A percentile compares a stretch with the other conserved stretches of the same genome.
phyloP scores from a whole-genome alignment of 2,888 invertebrate species.

The Acanthosepion pharaonis region DNA sequence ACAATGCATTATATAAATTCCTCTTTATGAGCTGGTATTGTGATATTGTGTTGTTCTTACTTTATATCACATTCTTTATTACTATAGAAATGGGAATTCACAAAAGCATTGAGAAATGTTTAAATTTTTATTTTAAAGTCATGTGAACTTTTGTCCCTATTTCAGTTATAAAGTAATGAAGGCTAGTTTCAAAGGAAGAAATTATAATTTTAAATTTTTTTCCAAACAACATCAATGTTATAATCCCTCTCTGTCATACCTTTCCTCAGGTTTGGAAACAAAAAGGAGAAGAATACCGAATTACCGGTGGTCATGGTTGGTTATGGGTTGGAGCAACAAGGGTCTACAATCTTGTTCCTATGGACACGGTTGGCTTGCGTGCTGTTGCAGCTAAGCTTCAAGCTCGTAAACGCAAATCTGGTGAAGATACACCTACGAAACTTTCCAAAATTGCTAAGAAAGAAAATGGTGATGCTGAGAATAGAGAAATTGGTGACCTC shows the following conservation, averaged over 20 bases:
- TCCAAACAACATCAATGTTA: not conserved
- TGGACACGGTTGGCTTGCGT: slow-evolving; percentile 79
- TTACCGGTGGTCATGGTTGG: slow-evolving; percentile 98
- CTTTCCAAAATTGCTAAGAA: slow-evolving; percentile 48
- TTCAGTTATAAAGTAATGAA: not conserved
- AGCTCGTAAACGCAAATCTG: slow-evolving; percentile 52
- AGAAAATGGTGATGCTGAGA: slow-evolving; percentile 48
- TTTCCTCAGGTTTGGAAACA: slow-evolving; percentile 84
- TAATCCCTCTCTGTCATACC: not conserved
- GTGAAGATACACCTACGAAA: not conserved
- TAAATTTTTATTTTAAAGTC: no score
- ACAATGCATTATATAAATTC: no score
- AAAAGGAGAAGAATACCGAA: slow-evolving; percentile 97
- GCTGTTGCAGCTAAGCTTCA: slow-evolving; percentile 72
- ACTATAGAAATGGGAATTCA: no score
- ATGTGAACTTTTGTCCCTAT: not conserved
- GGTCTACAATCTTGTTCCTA: slow-evolving; percentile 79
- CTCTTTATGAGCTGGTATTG: no score
- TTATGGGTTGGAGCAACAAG: slow-evolving; percentile 74
- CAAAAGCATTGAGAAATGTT: no score
- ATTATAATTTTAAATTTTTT: slow-evolving; percentile 52
- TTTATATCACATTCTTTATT: no score
- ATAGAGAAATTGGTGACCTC: slow-evolving; percentile 51
- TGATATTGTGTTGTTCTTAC: no score
- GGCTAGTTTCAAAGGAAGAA: not conserved